Evolutionary conservation across 2,797 vertebrate species (phyloP).

Genomic region (Serranus cabrilla): DNA sequence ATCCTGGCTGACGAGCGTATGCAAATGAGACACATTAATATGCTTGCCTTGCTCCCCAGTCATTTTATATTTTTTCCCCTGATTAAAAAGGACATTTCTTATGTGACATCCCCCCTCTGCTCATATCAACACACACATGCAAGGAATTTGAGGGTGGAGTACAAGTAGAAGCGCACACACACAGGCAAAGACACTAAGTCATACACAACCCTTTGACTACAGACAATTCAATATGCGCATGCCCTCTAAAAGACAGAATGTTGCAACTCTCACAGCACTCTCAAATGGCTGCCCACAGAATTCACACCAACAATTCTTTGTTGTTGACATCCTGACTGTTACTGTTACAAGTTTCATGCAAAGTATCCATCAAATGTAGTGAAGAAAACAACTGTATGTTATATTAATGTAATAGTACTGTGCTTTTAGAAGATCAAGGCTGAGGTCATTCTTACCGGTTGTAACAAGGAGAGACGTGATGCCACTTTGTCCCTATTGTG

Average conservation of each 20-base stretch:
- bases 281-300: constrained; percentile 76
- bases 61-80: constrained; percentile 89
- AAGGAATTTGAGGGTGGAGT: constrained; percentile 72
- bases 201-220: constrained; percentile 65
- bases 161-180: constrained; percentile 52
- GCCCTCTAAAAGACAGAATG: constrained; percentile 78
- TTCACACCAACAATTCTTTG: constrained; percentile 67
- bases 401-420: background rate
- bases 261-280: constrained; percentile 63
- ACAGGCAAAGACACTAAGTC: constrained; percentile 33
- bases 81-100: constrained; percentile 90
- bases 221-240: constrained; percentile 79
- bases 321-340: constrained; percentile 53
- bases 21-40: constrained; percentile 90
- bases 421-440: constrained; percentile 30
- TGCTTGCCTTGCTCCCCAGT: constrained; percentile 87
- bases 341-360: constrained; percentile 1
- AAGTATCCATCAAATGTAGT: constrained; percentile 18
- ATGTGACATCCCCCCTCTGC: constrained; percentile 86
- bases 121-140: constrained; percentile 78
- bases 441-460: constrained; percentile 66
- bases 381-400: constrained; percentile 1
- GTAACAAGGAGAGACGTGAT: constrained; percentile 33
- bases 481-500: constrained; percentile 31
- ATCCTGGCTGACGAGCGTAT: constrained; percentile 88